phyloP scores from a whole-genome alignment of 2,888 invertebrate genomes.

The Dolichopus griseipennis region DNA sequence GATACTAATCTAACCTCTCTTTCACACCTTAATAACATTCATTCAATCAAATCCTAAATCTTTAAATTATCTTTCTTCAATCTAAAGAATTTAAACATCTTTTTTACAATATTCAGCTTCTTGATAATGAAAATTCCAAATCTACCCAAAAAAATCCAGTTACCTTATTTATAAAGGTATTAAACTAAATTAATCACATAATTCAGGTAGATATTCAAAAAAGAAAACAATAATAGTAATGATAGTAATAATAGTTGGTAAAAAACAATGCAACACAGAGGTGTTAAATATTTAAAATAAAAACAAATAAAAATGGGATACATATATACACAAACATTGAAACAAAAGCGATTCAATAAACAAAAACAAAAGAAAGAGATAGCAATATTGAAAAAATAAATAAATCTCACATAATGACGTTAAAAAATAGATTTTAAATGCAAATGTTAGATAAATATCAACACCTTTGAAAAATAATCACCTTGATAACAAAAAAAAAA shows the following conservation, averaged over 20 bases:
- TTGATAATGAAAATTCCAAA: not conserved
- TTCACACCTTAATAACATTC: too few species aligned
- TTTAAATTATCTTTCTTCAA: too few species aligned
- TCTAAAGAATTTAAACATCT: too few species aligned
- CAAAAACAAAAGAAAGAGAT: too few species aligned
- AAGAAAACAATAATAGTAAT: not conserved
- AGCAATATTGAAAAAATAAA: not conserved
- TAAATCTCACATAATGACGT: not conserved
- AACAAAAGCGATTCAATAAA: not conserved
- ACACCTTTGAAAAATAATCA: not conserved
- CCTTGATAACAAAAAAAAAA: not conserved
- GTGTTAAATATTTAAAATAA: not conserved
- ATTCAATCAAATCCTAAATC: too few species aligned
- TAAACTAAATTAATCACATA: conserved; percentile 6
- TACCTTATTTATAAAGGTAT: not conserved
- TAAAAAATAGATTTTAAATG: not conserved
- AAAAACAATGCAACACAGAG: too few species aligned
- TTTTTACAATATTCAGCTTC: too few species aligned
- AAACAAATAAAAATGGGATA: not conserved
- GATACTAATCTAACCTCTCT: too few species aligned
- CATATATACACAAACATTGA: not conserved
- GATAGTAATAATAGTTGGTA: too few species aligned
- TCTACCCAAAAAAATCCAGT: not conserved
- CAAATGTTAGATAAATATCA: not conserved
- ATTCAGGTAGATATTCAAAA: not conserved